Base-by-base conservation (phyloP, 2,888 invertebrate genomes). In the Esperia sulphurella region DNA sequence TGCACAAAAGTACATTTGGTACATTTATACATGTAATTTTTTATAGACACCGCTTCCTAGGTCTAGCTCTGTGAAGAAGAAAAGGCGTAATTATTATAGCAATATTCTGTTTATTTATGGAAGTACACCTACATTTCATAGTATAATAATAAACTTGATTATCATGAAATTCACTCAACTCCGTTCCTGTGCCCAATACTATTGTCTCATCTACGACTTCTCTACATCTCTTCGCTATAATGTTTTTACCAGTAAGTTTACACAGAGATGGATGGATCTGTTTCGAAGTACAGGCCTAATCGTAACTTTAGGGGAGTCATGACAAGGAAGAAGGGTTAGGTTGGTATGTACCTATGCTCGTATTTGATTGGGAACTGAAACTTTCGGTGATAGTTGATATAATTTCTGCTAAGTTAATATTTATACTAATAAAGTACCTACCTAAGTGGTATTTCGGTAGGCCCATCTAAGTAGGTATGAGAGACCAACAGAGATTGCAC, bases 211-310 rank as follows among this genome's bases (percentile, higher is more conserved):
- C 50, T 21, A 50, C 50, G 4, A 14, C 8, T 28, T 28, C 30
- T 41, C n/a, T 30, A 42, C 14, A 35, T 14, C 13, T 8, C 10
- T 8, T 28, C 10, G 8, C 13, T 8, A 30, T 65, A 41, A 65
- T 65, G 64, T 62, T 65, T 75, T 68, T 67, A 62, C 71, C 62
- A 60, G 61, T 66, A 76, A 80, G 72, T 80, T 78, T 65, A 57
- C 65, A 59, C 29, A 38, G 68, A 75, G 80, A 82, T 71, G 71
- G 75, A 83, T 82, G 75, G 70, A 68, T 75, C 71, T 66, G 71
- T 80, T 77, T 60, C 65, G 62, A 64, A 75, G 72, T 75, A 73
- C 62, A 68, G 54, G 71, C 59, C 71, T 79, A 75, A 79, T 79
- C 75, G 75, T 72, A 67, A 78, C 71, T 75, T 72, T 64, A 52